A percentile compares a stretch with the other conserved stretches of the same genome.
Conservation (phyloP, 2,113 vertebrate genomes). For the Dinomys branickii region DNA sequence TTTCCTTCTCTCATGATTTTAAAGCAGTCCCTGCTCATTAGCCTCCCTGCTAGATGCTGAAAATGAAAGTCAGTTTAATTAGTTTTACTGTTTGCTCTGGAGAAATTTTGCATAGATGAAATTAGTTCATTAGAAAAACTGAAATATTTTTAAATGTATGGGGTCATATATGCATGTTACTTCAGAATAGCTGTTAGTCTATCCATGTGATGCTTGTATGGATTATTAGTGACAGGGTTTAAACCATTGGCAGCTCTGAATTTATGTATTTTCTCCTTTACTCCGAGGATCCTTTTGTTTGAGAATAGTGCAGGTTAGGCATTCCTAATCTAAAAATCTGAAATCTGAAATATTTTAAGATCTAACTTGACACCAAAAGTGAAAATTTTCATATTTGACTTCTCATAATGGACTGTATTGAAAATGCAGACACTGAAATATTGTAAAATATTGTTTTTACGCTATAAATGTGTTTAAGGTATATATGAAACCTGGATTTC, state of each 20-base stretch:
- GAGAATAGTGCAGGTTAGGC: no score
- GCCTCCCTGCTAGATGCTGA: background rate
- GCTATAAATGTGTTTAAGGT: background rate
- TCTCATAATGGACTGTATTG: background rate
- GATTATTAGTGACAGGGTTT: background rate
- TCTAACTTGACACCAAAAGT: background rate
- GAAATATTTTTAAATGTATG: background rate
- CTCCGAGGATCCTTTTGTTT: background rate
- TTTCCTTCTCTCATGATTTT: background rate
- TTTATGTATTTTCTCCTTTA: background rate
- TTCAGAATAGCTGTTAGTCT: background rate
- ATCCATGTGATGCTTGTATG: background rate
- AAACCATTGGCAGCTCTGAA: background rate
- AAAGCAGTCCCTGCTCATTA: background rate
- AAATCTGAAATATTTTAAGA: background rate
- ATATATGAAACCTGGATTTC: background rate
- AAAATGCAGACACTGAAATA: background rate
- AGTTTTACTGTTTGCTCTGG: background rate
- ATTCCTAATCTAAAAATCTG: background rate
- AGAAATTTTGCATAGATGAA: background rate
- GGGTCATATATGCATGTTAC: background rate
- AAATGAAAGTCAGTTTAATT: background rate
- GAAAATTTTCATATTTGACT: background rate
- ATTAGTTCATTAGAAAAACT: background rate
- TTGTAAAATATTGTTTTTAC: background rate